phyloP scores from a whole-genome alignment of 2,797 vertebrate genomes.

The Salarias fasciatus region DNA sequence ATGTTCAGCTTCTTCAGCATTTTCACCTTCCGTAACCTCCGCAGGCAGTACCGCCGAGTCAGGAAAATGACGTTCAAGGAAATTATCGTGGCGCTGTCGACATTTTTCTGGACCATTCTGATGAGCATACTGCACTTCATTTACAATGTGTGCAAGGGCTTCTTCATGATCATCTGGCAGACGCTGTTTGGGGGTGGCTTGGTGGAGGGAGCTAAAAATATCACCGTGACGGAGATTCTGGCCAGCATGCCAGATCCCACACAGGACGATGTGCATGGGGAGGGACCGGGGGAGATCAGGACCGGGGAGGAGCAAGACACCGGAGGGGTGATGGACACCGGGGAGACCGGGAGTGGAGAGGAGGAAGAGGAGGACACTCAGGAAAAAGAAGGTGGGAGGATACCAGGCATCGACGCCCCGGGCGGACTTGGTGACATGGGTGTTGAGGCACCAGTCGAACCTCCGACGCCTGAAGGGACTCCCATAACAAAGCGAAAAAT shows the following conservation, averaged over 20 bases:
- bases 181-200: constrained; percentile 91
- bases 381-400: constrained; percentile 86
- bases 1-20: constrained; percentile 75
- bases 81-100: constrained; percentile 81
- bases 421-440: constrained; percentile 95
- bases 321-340: constrained; percentile 78
- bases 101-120: constrained; percentile 81
- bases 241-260: constrained; percentile 97
- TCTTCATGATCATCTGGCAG: constrained; percentile 89
- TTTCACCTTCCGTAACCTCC: constrained; percentile 89
- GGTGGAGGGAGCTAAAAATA: constrained; percentile 93
- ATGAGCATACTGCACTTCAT: constrained; percentile 84
- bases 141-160: constrained; percentile 86
- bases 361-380: constrained; percentile 84
- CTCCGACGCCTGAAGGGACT: constrained; percentile 92
- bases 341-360: constrained; percentile 82
- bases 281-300: constrained; percentile 80
- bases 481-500: constrained; percentile 91
- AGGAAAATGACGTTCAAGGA: constrained; percentile 88
- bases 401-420: constrained; percentile 83
- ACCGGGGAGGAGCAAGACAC: constrained; percentile 83
- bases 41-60: constrained; percentile 84
- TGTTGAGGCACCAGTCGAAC: constrained; percentile 87
- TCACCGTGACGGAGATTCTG: constrained; percentile 91
- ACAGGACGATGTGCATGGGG: constrained; percentile 92